These are phyloP conservation scores for Mactra quadrangularis DNA, from an alignment of 1,140 invertebrate species.

Conservation along the genomic window DNA sequence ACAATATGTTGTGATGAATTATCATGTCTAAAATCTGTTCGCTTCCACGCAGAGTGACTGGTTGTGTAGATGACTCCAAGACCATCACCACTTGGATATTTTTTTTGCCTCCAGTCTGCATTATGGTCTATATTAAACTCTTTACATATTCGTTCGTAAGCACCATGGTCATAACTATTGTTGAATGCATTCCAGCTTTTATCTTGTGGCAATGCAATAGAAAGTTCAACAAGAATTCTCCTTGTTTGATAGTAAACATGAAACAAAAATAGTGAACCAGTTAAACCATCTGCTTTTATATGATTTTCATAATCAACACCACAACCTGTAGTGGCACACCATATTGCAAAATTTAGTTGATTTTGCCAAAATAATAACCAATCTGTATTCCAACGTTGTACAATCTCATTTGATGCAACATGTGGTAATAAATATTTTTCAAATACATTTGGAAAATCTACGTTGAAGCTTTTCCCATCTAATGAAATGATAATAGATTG, in stretches of 20 bases:
- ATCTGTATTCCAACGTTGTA: background rate
- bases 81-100: background rate
- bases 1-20: too few species aligned
- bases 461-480: background rate
- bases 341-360: background rate
- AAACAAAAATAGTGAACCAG: background rate
- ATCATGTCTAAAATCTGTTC: too few species aligned
- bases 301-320: background rate
- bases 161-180: background rate
- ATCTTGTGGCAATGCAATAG: background rate
- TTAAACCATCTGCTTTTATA: background rate
- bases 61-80: too few species aligned
- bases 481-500: background rate
- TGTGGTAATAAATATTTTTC: background rate
- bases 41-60: background rate
- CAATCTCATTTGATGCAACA: background rate
- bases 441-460: background rate
- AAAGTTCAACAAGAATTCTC: background rate
- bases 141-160: slow-evolving; percentile 12
- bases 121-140: too few species aligned
- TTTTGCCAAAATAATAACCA: slow-evolving; percentile 1
- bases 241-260: slow-evolving; percentile 5
- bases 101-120: background rate
- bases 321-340: too few species aligned
- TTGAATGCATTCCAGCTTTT: background rate